Conservation (phyloP, 1,140 invertebrate genomes). For the Asobara japonica region DNA sequence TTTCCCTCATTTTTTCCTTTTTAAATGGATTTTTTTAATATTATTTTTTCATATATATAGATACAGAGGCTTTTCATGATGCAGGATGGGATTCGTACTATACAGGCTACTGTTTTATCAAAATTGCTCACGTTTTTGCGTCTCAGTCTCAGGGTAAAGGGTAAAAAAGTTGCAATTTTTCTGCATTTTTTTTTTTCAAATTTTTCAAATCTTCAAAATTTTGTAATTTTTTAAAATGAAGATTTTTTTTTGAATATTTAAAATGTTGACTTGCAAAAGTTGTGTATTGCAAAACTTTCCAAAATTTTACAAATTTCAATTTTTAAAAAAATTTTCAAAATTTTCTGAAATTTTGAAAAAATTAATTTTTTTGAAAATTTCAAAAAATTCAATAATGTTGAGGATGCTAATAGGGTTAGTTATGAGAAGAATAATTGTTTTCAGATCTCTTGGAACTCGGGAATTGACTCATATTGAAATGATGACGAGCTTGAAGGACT, state of each 20-base stretch:
- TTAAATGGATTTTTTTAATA: neutral
- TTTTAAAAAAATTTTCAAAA: neutral
- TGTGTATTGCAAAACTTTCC: neutral
- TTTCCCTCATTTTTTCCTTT: neutral
- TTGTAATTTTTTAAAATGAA: too few relatives aligned
- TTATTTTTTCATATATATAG: constrained; percentile 47
- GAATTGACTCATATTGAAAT: constrained; percentile 67
- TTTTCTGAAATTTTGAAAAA: neutral
- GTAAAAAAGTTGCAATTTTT: too few relatives aligned
- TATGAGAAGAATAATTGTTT: constrained; percentile 36
- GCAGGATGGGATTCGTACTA: constrained; percentile 82
- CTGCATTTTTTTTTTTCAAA: too few relatives aligned
- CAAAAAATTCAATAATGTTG: neutral
- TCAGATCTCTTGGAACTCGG: constrained; percentile 53
- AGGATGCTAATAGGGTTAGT: too few relatives aligned
- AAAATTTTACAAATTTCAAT: neutral
- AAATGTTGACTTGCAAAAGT: too few relatives aligned
- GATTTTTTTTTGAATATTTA: too few relatives aligned
- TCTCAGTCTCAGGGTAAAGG: constrained; percentile 42
- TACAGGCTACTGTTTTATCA: constrained; percentile 74
- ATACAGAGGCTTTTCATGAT: constrained; percentile 70
- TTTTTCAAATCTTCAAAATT: too few relatives aligned
- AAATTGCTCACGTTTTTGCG: constrained; percentile 66
- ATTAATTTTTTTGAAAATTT: neutral
- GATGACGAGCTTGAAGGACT: constrained; percentile 62